Evolutionary conservation across 1,140 invertebrate species (phyloP), one percentile per base, ranked within the genome.

Genomic region (Kradibia gibbosae): DNA sequence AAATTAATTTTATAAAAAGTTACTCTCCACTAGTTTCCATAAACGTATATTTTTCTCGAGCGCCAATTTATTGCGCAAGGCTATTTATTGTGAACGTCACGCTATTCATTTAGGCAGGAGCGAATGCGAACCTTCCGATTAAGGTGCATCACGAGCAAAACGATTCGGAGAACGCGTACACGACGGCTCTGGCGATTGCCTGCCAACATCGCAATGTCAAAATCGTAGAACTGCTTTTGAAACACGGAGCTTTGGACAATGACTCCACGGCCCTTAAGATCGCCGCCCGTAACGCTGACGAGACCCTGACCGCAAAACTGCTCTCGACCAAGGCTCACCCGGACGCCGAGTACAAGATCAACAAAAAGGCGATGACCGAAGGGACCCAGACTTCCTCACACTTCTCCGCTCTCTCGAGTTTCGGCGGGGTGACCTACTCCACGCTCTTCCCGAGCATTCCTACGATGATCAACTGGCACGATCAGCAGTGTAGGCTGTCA

Each of bases 381-480:
- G 92, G 93, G 82, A 93, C 94, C 82, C 92, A 89, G 84, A 92
- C 85, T 85, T 91, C 91, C 0, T 91, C 92, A 0, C 93, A 93
- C 62, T 93, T 93, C 81, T 80, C 78, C 0, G 91, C 92, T 4
- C 85, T 93, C 20, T 92, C 93, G 5, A 93, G 91, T 15, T 93
- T 94, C 70, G 92, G 94, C 1, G 93, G 94, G 82, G 92, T 96
- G 48, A 95, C 95, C 0, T 96, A 96, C 88, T 95, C 94, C 83
- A 93, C 95, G 10, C 93, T 97, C 80, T 97, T 97, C 87, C 98
- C 98, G 10, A 95, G 95, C 73, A 94, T 93, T 55, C 93, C 98
- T 0, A 97, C 98, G 0, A 98, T 98, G 93, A 94, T 99, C 5
- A 97, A 98, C 90, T 99, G 98, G 98, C 96, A 99, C 84, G 94